Evolutionary conservation across 2,797 vertebrate genomes (phyloP).

Genomic region (Gymnodraco acuticeps): DNA sequence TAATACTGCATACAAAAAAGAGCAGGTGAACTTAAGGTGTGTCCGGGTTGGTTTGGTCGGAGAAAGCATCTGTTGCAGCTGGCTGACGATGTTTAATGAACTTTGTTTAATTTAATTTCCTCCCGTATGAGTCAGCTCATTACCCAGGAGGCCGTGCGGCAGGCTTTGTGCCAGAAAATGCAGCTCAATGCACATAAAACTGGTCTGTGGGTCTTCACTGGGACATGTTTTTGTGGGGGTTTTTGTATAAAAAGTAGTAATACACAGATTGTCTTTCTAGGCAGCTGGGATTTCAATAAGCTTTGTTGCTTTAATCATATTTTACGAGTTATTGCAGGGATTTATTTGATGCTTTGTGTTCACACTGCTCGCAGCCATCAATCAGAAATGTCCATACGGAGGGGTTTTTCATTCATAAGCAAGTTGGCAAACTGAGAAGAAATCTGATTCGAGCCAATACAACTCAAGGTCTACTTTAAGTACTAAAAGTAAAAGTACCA

Average conservation of each 20-base stretch:
- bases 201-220: slow-evolving; percentile 14
- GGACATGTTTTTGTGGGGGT: background rate
- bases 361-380: slow-evolving; percentile 14
- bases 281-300: background rate
- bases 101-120: slow-evolving; percentile 29
- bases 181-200: slow-evolving; percentile 36
- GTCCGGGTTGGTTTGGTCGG: slow-evolving; percentile 56
- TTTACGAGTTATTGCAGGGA: slow-evolving; percentile 7
- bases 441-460: background rate
- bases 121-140: slow-evolving; percentile 28
- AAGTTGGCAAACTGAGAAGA: background rate
- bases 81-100: slow-evolving; percentile 35
- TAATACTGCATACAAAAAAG: slow-evolving; percentile 48
- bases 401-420: background rate
- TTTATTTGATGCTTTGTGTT: slow-evolving; percentile 19
- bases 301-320: background rate
- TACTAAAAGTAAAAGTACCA: background rate
- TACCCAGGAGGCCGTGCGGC: slow-evolving; percentile 31
- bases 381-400: background rate
- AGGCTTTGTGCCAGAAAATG: slow-evolving; percentile 10
- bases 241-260: background rate
- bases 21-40: slow-evolving; percentile 53
- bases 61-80: slow-evolving; percentile 32
- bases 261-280: background rate
- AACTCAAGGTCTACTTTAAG: too few species aligned